Percentiles rank a stretch among this genome's conserved stretches.
These are phyloP conservation scores for Actinia equina DNA, from an alignment of 64 coral and sea anemone genomes.

Conservation along the genomic window DNA sequence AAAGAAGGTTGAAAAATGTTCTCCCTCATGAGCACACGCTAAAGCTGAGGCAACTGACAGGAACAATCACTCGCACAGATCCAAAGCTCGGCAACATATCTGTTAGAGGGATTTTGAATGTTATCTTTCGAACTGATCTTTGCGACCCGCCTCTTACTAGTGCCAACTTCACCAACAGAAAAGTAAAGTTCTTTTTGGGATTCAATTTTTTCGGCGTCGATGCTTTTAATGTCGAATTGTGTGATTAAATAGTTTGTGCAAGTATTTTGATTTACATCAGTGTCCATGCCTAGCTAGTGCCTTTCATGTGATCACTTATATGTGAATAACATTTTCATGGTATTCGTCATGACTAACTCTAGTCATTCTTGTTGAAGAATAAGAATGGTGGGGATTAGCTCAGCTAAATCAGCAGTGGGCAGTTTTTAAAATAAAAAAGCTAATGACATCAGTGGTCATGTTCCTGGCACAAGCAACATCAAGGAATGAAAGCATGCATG, in stretches of 20 bases:
- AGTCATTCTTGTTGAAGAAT: too few relatives aligned
- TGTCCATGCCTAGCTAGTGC: not conserved
- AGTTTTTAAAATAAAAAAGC: too few relatives aligned
- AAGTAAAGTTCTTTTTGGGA: constrained; percentile 58
- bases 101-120: constrained; percentile 14
- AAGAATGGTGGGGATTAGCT: too few relatives aligned
- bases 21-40: constrained; percentile 1
- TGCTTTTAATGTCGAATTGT: constrained; percentile 52
- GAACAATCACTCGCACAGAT: constrained; percentile 26
- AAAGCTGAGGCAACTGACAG: constrained; percentile 31
- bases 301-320: too few relatives aligned
- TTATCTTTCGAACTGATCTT: constrained; percentile 58
- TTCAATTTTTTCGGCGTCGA: constrained; percentile 71
- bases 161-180: constrained; percentile 5
- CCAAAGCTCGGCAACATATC: constrained; percentile 52
- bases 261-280: not conserved
- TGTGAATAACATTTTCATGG: too few relatives aligned
- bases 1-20: constrained; percentile 21
- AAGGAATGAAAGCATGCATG: too few relatives aligned
- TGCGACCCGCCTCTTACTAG: constrained; percentile 52
- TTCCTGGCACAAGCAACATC: too few relatives aligned
- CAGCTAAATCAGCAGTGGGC: too few relatives aligned
- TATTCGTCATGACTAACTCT: too few relatives aligned
- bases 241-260: not conserved
- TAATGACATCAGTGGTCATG: too few relatives aligned